Percentiles rank a stretch among this genome's conserved stretches.
Conservation (phyloP, 2,113 vertebrate genomes). For the Oceanites oceanicus region DNA sequence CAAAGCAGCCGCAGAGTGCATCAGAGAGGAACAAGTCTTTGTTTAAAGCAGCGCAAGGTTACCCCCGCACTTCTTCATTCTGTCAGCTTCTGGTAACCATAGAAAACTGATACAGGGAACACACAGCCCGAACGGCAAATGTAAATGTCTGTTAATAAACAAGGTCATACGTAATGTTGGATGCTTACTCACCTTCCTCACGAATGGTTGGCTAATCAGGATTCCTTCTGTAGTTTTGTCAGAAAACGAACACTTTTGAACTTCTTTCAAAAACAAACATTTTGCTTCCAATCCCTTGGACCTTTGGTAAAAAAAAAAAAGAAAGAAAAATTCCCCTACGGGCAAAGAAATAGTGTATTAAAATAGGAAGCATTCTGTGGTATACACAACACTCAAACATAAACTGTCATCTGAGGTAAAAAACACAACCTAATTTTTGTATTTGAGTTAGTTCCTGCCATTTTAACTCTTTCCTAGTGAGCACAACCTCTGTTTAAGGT, state of each 20-base stretch:
- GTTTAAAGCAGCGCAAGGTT: neutral
- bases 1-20: neutral
- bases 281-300: neutral
- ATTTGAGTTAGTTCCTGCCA: neutral
- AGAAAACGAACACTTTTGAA: rapidly evolving
- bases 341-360: neutral
- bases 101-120: neutral
- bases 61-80: neutral
- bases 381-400: neutral
- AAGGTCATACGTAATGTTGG: rapidly evolving
- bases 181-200: neutral
- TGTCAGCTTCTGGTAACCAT: neutral
- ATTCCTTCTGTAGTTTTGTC: neutral
- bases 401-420: neutral
- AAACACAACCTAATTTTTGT: neutral
- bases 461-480: neutral
- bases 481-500: neutral
- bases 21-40: neutral
- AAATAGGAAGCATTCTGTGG: neutral
- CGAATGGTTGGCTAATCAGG: rapidly evolving
- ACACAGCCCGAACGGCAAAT: rapidly evolving
- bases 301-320: neutral
- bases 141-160: neutral
- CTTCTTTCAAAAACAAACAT: neutral
- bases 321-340: neutral